Percentiles rank a stretch among this genome's conserved stretches.
Conservation (phyloP, 2,113 vertebrate species). For the Erythrolamprus reginae region DNA sequence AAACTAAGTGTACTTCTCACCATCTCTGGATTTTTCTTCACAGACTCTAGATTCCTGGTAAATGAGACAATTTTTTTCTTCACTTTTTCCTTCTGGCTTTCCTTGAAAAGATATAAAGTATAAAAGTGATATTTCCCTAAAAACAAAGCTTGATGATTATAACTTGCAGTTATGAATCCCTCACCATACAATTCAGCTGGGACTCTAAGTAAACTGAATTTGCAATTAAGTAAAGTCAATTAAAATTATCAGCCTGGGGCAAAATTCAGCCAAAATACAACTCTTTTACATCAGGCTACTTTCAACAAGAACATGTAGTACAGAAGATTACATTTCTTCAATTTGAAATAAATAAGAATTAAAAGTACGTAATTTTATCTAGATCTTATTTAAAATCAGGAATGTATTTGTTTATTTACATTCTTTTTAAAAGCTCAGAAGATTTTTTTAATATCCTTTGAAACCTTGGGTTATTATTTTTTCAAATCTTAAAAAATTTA, state of each 20-base stretch:
- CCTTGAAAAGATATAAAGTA: conserved; percentile 49
- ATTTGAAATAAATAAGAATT: not conserved
- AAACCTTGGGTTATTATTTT: not conserved
- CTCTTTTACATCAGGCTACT: not conserved
- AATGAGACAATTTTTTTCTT: conserved; percentile 44
- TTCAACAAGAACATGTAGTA: not conserved
- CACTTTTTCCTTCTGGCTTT: conserved; percentile 49
- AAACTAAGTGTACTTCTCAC: conserved; percentile 44
- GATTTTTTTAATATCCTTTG: not conserved
- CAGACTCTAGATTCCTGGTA: conserved; percentile 40
- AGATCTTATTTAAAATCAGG: not conserved
- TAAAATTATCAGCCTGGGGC: not conserved
- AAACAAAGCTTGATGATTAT: not conserved
- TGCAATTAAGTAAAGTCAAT: not conserved
- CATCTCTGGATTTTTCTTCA: conserved; percentile 47
- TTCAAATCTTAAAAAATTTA: not conserved
- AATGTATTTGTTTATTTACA: not conserved
- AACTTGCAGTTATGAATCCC: not conserved
- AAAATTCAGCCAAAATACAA: not conserved
- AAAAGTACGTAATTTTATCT: not conserved
- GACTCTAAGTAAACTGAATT: not conserved
- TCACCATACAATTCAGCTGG: not conserved
- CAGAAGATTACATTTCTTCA: not conserved
- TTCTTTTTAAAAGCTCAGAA: not conserved
- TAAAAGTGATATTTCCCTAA: not conserved